These are phyloP conservation scores for Silurus asotus DNA, from an alignment of 2,113 vertebrate species.

Conservation along the genomic window DNA sequence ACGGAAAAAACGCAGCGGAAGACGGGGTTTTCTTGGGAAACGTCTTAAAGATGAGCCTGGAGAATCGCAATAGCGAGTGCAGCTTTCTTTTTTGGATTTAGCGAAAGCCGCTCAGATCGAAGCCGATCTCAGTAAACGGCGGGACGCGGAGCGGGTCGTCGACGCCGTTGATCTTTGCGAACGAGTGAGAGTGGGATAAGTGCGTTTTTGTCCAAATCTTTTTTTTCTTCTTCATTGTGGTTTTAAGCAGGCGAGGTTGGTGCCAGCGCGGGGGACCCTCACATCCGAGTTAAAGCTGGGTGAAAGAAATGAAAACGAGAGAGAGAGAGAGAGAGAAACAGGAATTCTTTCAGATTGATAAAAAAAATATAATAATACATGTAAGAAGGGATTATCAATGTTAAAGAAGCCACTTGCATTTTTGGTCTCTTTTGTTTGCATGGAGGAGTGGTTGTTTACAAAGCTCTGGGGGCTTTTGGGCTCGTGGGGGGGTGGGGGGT, in stretches of 20 bases:
- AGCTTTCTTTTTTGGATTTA: background rate
- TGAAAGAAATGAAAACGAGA: slow-evolving; percentile 57
- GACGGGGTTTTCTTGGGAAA: slow-evolving; percentile 1
- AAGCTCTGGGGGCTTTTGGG: slow-evolving; percentile 72
- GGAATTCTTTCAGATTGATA: slow-evolving; percentile 74
- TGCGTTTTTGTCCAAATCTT: slow-evolving; percentile 36
- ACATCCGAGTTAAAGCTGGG: slow-evolving; percentile 68
- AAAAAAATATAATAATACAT: slow-evolving; percentile 63
- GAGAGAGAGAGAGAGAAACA: slow-evolving; percentile 70
- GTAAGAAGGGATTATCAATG: slow-evolving; percentile 86
- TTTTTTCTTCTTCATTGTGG: background rate
- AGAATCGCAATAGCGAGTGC: background rate
- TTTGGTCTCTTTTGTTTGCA: slow-evolving; percentile 87
- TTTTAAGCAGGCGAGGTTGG: slow-evolving; percentile 56
- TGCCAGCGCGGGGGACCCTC: slow-evolving; percentile 67
- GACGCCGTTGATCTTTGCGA: slow-evolving; percentile 23
- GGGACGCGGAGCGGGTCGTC: slow-evolving; percentile 1
- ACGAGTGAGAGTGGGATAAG: slow-evolving; percentile 8
- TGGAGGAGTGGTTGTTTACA: slow-evolving; percentile 91
- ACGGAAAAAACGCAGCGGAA: background rate
- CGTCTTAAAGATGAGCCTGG: background rate
- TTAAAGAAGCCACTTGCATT: slow-evolving; percentile 84
- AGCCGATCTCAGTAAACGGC: slow-evolving; percentile 42
- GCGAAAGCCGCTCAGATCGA: slow-evolving; percentile 30
- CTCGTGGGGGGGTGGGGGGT: background rate